A percentile compares a stretch with the other conserved stretches of the same genome.
Evolutionary conservation across 2,888 invertebrate genomes (phyloP).

Genomic region (Lepidocyrtinus sp.): DNA sequence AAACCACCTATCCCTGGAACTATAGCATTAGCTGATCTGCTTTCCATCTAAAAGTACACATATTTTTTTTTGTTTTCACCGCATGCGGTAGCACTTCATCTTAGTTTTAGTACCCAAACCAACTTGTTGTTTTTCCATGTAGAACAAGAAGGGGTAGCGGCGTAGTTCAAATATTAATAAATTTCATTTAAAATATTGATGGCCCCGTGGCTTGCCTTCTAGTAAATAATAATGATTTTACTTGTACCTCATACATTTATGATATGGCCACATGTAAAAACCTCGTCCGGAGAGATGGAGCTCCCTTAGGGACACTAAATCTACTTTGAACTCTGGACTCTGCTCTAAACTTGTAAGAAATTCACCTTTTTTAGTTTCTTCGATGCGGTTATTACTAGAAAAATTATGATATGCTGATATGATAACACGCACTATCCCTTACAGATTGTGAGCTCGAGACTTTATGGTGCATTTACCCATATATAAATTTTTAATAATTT

Average conservation of each 20-base stretch:
- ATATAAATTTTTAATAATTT: not conserved
- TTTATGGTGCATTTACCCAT: not conserved
- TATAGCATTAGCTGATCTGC: too few species aligned
- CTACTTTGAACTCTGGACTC: not conserved
- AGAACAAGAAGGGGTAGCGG: not conserved
- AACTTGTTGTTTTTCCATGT: not conserved
- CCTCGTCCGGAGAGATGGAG: not conserved
- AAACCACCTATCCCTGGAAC: too few species aligned
- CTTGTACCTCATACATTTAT: not conserved
- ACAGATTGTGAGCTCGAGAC: not conserved
- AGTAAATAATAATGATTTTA: not conserved
- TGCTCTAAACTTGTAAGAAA: too few species aligned
- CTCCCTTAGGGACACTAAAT: not conserved
- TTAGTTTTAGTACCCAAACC: not conserved
- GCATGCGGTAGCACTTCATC: not conserved
- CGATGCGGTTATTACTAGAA: not conserved
- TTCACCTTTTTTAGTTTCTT: not conserved
- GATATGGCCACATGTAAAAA: not conserved
- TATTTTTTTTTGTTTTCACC: not conserved
- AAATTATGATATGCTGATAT: not conserved
- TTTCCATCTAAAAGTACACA: too few species aligned
- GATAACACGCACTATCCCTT: too few species aligned
- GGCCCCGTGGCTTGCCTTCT: not conserved
- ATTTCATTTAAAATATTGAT: not conserved
- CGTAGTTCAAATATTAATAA: not conserved